Evolutionary conservation across 2,888 invertebrate species (phyloP).

Genomic region (Callyntrura sp.): DNA sequence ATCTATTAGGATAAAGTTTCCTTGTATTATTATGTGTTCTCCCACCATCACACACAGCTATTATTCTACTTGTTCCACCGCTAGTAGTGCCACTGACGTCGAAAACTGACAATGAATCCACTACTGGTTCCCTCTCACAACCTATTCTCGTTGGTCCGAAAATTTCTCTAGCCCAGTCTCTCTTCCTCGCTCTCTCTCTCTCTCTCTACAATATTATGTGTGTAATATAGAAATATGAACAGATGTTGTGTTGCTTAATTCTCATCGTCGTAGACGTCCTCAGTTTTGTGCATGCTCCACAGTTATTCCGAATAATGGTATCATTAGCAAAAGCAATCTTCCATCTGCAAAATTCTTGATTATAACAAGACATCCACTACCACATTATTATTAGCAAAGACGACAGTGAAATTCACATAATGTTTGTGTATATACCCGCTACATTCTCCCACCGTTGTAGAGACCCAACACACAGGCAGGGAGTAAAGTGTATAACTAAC

Average conservation of each 20-base stretch:
- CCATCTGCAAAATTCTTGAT: conserved; percentile 67
- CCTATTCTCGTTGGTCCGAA: neutral
- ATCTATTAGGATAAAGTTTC: conserved; percentile 35
- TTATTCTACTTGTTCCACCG: neutral
- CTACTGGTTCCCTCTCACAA: neutral
- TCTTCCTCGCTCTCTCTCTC: neutral
- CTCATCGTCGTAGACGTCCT: conserved; percentile 58
- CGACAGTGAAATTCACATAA: conserved; percentile 16
- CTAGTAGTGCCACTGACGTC: conserved; percentile 37
- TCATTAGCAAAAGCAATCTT: conserved; percentile 61
- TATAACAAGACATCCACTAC: conserved; percentile 61
- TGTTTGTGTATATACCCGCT: neutral
- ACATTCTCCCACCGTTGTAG: too few relatives aligned
- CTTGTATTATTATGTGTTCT: conserved; percentile 17
- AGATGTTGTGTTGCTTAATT: conserved; percentile 73
- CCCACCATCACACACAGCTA: neutral
- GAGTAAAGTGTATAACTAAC: neutral
- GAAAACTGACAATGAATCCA: conserved; percentile 60
- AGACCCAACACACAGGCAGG: too few relatives aligned
- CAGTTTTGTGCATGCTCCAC: conserved; percentile 44
- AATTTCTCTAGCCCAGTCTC: conserved; percentile 27
- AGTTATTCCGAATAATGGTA: conserved; percentile 27
- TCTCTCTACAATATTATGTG: neutral
- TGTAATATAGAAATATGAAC: conserved; percentile 48
- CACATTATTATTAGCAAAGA: conserved; percentile 44